phyloP scores from a whole-genome alignment of 2,888 invertebrate genomes.

The Epinotia bilunana region DNA sequence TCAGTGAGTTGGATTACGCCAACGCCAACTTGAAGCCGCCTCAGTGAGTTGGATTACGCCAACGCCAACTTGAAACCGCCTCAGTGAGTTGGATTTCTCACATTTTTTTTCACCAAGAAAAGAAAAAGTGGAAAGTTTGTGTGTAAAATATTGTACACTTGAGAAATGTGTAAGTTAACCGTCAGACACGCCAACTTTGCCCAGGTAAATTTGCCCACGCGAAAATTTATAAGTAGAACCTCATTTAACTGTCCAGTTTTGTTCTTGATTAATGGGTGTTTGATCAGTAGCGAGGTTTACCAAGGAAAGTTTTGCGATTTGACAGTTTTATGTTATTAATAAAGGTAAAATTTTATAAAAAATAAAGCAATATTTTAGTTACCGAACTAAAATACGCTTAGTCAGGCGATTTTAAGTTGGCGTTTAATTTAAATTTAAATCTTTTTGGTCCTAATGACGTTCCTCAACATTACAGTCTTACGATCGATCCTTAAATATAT shows the following conservation, averaged over 20 bases:
- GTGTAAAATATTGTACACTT: not conserved
- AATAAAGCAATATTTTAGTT: slow-evolving; percentile 9
- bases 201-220: not conserved
- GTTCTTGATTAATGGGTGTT: not conserved
- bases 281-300: not conserved
- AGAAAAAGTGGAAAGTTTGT: slow-evolving; percentile 17
- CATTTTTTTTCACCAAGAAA: slow-evolving; percentile 29
- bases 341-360: not conserved
- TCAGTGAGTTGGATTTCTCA: slow-evolving; percentile 13
- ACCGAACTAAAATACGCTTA: slow-evolving; percentile 26
- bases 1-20: no score
- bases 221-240: not conserved
- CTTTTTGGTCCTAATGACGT: slow-evolving; percentile 38
- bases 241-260: not conserved
- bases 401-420: slow-evolving; percentile 19
- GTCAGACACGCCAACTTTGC: not conserved
- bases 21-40: no score
- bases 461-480: slow-evolving; percentile 36
- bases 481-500: slow-evolving; percentile 38
- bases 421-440: slow-evolving; percentile 19
- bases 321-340: not conserved
- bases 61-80: no score
- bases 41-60: no score
- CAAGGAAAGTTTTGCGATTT: not conserved
- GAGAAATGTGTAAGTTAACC: not conserved